Conservation (phyloP, 2,888 invertebrate genomes). For the Eupsilia transversa region DNA sequence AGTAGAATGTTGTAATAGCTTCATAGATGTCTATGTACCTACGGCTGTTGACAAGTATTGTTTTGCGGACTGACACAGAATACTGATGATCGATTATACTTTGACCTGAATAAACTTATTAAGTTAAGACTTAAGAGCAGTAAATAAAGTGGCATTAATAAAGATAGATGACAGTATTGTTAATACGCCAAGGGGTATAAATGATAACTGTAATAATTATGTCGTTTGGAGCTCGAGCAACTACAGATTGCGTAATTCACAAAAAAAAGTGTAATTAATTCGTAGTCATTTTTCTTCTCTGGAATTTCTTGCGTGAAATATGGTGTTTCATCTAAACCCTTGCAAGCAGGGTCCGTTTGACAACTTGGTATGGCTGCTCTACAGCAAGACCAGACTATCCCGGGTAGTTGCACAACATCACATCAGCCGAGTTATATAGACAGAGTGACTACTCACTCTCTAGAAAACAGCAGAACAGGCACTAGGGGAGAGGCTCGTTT, state of each 20-base stretch:
- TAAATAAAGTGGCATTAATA: not conserved
- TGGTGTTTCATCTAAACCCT: too few relatives aligned
- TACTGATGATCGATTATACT: constrained; percentile 20
- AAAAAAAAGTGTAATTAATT: not conserved
- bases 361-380: too few relatives aligned
- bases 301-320: not conserved
- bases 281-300: not conserved
- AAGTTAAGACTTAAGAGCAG: not conserved
- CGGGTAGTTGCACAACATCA: too few relatives aligned
- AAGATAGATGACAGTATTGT: not conserved
- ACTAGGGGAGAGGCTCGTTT: too few relatives aligned
- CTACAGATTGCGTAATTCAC: not conserved
- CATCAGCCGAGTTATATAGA: too few relatives aligned
- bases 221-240: not conserved
- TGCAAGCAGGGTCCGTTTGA: too few relatives aligned
- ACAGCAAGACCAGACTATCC: too few relatives aligned
- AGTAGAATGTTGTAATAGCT: not conserved
- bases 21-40: constrained; percentile 1
- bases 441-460: too few relatives aligned
- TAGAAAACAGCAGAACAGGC: too few relatives aligned
- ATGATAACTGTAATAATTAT: not conserved
- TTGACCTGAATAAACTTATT: constrained; percentile 2
- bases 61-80: not conserved
- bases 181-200: not conserved
- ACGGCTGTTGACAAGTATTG: not conserved